Evolutionary conservation across 2,888 invertebrate species (phyloP), one percentile per base, ranked within the genome.

Genomic region (Aproaerema taeniolella): DNA sequence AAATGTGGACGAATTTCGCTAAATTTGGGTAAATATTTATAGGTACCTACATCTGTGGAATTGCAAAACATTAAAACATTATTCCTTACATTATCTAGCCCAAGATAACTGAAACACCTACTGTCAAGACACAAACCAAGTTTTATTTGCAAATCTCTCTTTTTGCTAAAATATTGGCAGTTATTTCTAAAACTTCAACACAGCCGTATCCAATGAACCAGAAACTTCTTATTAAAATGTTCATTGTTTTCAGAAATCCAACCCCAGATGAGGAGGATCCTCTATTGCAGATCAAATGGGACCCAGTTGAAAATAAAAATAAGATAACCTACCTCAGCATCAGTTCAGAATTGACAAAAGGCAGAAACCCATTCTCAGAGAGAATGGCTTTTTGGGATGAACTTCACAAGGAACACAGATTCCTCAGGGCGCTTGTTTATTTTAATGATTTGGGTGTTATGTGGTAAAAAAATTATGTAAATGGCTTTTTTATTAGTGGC

Each of bases 1-100:
- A 67, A 54, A 69, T 87, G 77, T 88, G 87, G 85, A 86, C 86
- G 0, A 87, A 87, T 53, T 88, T 88, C 55, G 86, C 87, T 26
- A 86, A 79, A 70, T 74, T 67, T 50, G 78, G 87, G 88, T 87
- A 67, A 60, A 12, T 24, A 9, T n/a, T n/a, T 10, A n/a, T 25
- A 15, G 31, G 6, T 31, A n/a, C 1, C 31, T n/a, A n/a, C n/a
- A n/a, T n/a, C n/a, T n/a, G n/a, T n/a, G n/a, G 61, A 45, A 43
- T 24, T 36, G 20, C 20, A 20, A 20, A 20, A 20, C 5, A 20
- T 20, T 4, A 20, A 20, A 20, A 20, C 8, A 20, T n/a, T n/a
- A n/a, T n/a, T n/a, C n/a, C n/a, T n/a, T n/a, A n/a, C n/a, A n/a
- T n/a, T n/a, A n/a, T n/a, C n/a, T n/a, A n/a, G n/a, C n/a, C n/a